phyloP scores from a whole-genome alignment of 2,888 invertebrate species.

The Thecophora atra region DNA sequence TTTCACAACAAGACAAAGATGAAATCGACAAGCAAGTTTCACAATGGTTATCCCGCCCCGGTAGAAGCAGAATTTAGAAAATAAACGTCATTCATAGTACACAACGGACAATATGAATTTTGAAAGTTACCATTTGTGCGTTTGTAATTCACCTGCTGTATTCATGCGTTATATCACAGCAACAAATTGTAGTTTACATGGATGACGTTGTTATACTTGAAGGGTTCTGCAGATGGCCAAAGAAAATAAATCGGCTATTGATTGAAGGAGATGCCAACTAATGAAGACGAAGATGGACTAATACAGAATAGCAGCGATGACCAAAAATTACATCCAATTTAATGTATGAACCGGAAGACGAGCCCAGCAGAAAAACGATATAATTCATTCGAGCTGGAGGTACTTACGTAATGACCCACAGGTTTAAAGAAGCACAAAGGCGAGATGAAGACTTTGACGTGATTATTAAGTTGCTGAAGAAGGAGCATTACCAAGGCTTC shows the following conservation, averaged over 20 bases:
- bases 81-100: conserved; percentile 38
- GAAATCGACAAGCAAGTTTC: conserved; percentile 25
- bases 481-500: not conserved
- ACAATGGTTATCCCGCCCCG: conserved; percentile 37
- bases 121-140: conserved; percentile 57
- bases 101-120: conserved; percentile 11
- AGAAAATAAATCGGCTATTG: conserved; percentile 45
- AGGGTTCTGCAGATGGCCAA: not conserved
- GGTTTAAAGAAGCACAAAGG: not conserved
- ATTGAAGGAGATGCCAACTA: conserved; percentile 50
- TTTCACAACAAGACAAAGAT: conserved; percentile 14
- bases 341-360: not conserved
- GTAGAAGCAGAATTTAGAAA: conserved; percentile 31
- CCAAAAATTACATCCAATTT: not conserved
- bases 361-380: not conserved
- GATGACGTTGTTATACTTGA: conserved; percentile 38
- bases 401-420: conserved; percentile 2
- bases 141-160: conserved; percentile 57
- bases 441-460: not conserved
- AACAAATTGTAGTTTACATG: conserved; percentile 30
- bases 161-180: conserved; percentile 49
- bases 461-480: not conserved
- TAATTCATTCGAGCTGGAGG: not conserved
- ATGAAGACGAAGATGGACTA: conserved; percentile 44
- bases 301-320: conserved; percentile 42